Evolutionary conservation across 1,140 invertebrate species (phyloP).

Genomic region (Drosophila teissieri): DNA sequence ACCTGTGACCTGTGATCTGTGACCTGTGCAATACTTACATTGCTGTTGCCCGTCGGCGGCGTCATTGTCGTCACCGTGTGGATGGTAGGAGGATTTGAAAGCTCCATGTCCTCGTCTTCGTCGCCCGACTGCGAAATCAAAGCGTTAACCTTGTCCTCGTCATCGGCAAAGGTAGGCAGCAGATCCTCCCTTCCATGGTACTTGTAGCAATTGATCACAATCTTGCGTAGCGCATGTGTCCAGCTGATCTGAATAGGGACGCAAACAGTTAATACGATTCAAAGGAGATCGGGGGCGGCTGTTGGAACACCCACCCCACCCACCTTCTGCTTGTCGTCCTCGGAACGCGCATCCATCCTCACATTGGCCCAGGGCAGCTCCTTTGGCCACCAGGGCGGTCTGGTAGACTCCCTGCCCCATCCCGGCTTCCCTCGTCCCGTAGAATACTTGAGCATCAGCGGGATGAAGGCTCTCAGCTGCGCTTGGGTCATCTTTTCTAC

Average conservation of each 20-base stretch:
- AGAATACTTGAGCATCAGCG: conserved; percentile 98
- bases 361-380: conserved; percentile 99
- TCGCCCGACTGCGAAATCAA: conserved; percentile 76
- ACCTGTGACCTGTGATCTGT: too few species aligned
- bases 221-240: conserved; percentile 98
- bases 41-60: conserved; percentile 64
- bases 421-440: conserved; percentile 98
- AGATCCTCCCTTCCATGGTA: conserved; percentile 98
- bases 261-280: conserved; percentile 21
- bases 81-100: conserved; percentile 83
- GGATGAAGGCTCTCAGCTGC: conserved; percentile 97
- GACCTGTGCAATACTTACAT: conserved; percentile 62
- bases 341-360: conserved; percentile 97
- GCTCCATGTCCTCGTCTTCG: conserved; percentile 79
- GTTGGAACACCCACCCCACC: conserved; percentile 55
- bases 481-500: conserved; percentile 99
- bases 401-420: conserved; percentile 97
- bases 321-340: conserved; percentile 99
- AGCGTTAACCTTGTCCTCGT: conserved; percentile 91
- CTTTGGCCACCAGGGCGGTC: conserved; percentile 98
- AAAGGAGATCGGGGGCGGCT: conserved; percentile 40
- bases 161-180: conserved; percentile 96
- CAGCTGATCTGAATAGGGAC: conserved; percentile 92
- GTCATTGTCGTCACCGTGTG: conserved; percentile 83
- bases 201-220: conserved; percentile 99